phyloP scores from a whole-genome alignment of 2,888 invertebrate genomes.

The Cheilosia scutellata region DNA sequence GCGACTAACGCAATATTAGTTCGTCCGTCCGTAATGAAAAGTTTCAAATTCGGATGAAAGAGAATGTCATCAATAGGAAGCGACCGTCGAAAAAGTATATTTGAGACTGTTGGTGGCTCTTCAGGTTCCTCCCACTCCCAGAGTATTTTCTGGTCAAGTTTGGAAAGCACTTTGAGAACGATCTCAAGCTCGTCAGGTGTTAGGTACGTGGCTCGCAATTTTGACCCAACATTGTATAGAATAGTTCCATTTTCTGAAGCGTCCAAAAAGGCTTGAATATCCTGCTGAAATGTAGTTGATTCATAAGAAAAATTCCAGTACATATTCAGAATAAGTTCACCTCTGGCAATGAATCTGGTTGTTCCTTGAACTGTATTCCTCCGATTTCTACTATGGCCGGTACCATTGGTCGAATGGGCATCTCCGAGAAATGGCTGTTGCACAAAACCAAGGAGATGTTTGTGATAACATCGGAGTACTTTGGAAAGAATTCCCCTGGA shows the following conservation, averaged over 20 bases:
- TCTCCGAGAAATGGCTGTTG: slow-evolving; percentile 80
- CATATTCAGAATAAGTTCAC: too few species aligned
- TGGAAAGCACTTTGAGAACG: slow-evolving; percentile 86
- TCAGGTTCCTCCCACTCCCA: slow-evolving; percentile 88
- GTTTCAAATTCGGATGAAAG: slow-evolving; percentile 76
- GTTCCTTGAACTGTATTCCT: slow-evolving; percentile 81
- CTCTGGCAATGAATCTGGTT: slow-evolving; percentile 76
- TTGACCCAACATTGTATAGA: slow-evolving; percentile 84
- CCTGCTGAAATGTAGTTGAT: too few species aligned
- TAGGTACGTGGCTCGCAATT: slow-evolving; percentile 82
- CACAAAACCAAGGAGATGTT: slow-evolving; percentile 80
- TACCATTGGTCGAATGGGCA: slow-evolving; percentile 79
- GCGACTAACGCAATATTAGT: slow-evolving; percentile 6
- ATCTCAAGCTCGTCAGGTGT: slow-evolving; percentile 84
- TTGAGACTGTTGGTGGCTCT: slow-evolving; percentile 77
- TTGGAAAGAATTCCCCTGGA: slow-evolving; percentile 77
- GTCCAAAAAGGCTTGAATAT: slow-evolving; percentile 82
- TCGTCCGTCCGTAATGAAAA: slow-evolving; percentile 57
- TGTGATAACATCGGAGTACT: slow-evolving; percentile 77
- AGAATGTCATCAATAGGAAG: slow-evolving; percentile 27
- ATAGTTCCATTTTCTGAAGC: slow-evolving; percentile 83
- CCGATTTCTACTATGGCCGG: slow-evolving; percentile 81
- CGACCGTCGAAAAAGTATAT: slow-evolving; percentile 12
- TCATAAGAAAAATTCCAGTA: too few species aligned
- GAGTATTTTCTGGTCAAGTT: slow-evolving; percentile 87